phyloP scores from a whole-genome alignment of 2,797 vertebrate species.

The Okamejei kenojei region DNA sequence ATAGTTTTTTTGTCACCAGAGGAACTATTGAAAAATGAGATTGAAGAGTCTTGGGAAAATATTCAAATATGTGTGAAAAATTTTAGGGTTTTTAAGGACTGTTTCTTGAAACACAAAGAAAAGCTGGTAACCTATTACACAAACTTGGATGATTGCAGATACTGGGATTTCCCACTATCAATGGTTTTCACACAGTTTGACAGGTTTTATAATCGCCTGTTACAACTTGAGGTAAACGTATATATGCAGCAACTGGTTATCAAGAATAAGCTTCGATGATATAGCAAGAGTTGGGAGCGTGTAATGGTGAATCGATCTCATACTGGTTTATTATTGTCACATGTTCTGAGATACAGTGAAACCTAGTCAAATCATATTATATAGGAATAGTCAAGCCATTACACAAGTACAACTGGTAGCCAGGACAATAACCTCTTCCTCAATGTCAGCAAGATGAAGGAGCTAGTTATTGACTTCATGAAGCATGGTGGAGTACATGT shows the following conservation, averaged over 20 bases:
- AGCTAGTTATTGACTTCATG: too few species aligned
- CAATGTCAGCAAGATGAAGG: too few species aligned
- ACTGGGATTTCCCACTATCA: conserved; percentile 70
- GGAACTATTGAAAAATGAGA: conserved; percentile 63
- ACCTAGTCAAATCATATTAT: too few species aligned
- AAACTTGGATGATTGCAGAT: conserved; percentile 48
- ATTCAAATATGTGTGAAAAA: conserved; percentile 55
- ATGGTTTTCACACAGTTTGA: conserved; percentile 67
- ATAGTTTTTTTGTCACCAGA: conserved; percentile 59
- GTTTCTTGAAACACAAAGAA: conserved; percentile 62
- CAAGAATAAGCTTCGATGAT: not conserved
- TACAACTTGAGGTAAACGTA: conserved; percentile 62
- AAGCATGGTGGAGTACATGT: too few species aligned
- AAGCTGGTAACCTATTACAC: conserved; percentile 52
- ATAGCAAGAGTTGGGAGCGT: not conserved
- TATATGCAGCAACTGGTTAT: too few species aligned
- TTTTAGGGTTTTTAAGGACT: conserved; percentile 60
- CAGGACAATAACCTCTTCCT: too few species aligned
- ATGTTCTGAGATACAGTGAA: too few species aligned
- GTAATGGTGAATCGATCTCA: not conserved
- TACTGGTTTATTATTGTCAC: too few species aligned
- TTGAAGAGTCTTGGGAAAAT: conserved; percentile 63
- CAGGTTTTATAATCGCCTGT: conserved; percentile 60
- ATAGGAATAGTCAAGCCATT: too few species aligned
- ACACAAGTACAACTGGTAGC: too few species aligned